Conservation (phyloP, 2,113 vertebrate species). For the Benthochromis sp. region DNA sequence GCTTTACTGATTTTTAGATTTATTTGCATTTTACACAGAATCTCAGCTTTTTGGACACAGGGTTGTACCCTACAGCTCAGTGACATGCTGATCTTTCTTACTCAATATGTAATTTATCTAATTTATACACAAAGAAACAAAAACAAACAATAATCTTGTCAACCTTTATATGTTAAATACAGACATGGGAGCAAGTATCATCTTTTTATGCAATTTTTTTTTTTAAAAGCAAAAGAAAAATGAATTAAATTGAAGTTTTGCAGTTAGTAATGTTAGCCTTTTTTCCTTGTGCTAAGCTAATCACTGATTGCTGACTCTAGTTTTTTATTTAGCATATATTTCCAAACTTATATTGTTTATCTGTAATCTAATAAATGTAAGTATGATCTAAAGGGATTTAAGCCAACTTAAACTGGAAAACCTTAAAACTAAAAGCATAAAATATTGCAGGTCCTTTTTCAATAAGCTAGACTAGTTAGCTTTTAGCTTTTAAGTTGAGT, state of each 20-base stretch:
- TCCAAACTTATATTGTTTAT: fast-evolving
- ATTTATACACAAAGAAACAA: not conserved
- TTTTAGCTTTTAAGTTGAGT: not conserved
- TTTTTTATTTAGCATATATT: fast-evolving
- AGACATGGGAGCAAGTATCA: not conserved
- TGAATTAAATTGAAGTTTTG: fast-evolving
- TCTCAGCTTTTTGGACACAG: not conserved
- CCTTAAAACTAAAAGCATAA: not conserved
- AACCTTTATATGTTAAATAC: not conserved
- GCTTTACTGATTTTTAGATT: not conserved
- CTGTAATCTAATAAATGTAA: not conserved
- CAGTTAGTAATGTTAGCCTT: not conserved
- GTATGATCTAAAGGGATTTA: fast-evolving
- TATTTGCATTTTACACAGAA: not conserved
- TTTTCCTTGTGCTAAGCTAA: not conserved
- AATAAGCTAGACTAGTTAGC: not conserved
- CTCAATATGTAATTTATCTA: not conserved
- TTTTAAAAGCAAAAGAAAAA: not conserved
- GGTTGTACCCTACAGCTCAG: not conserved
- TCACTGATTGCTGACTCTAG: not conserved
- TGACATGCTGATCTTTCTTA: not conserved
- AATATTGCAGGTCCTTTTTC: fast-evolving
- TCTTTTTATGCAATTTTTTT: fast-evolving
- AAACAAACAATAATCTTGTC: not conserved
- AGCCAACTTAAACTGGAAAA: not conserved